A percentile compares a stretch with the other conserved stretches of the same genome.
Evolutionary conservation across 2,888 invertebrate genomes (phyloP).

Genomic region (Allolobophora icterica): DNA sequence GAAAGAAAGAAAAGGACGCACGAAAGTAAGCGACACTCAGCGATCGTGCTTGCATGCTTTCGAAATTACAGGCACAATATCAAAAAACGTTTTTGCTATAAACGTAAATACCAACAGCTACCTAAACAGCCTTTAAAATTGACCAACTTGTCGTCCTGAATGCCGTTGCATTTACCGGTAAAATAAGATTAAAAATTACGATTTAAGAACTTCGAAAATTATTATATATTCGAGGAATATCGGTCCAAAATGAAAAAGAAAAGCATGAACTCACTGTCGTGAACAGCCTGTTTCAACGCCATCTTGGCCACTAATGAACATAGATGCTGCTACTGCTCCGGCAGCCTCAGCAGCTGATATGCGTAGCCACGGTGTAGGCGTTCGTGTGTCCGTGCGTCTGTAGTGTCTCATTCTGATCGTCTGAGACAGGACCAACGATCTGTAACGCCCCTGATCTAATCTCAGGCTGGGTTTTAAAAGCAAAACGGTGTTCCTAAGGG

Average conservation of each 20-base stretch:
- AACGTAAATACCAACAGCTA: neutral
- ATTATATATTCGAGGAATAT: neutral
- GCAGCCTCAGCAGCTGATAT: neutral
- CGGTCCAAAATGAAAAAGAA: neutral
- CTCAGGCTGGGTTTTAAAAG: neutral
- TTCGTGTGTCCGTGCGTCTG: neutral
- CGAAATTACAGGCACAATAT: too few relatives aligned
- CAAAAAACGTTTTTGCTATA: too few relatives aligned
- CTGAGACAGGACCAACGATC: neutral
- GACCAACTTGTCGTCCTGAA: neutral
- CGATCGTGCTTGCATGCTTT: too few relatives aligned
- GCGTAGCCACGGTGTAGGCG: neutral
- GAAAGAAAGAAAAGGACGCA: too few relatives aligned
- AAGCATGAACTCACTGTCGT: conserved; percentile 58
- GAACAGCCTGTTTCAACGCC: conserved; percentile 64
- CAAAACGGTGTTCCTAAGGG: neutral
- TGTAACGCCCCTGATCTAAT: neutral
- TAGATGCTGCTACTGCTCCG: neutral
- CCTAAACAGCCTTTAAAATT: neutral
- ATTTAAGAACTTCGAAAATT: neutral
- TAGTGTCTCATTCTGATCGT: neutral
- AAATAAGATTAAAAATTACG: neutral
- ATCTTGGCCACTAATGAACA: conserved; percentile 54
- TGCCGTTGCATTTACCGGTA: neutral
- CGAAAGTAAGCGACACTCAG: too few relatives aligned